These are phyloP conservation scores for Pandemis heparana DNA, from an alignment of 2,888 invertebrate species.

Conservation along the genomic window DNA sequence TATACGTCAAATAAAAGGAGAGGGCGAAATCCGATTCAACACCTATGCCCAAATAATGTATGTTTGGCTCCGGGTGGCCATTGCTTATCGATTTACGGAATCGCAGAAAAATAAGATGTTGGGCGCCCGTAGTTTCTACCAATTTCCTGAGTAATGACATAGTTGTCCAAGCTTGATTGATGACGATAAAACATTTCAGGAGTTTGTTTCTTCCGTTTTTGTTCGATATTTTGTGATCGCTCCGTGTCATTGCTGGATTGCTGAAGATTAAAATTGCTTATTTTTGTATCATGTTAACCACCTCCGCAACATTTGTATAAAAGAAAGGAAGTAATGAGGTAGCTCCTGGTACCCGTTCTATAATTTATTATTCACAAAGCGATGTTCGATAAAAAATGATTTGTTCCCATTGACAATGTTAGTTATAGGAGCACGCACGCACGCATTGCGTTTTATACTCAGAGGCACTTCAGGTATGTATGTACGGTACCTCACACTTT, in stretches of 20 bases:
- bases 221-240: neutral
- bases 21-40: constrained; percentile 6
- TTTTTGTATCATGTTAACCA: neutral
- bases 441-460: neutral
- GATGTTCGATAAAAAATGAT: neutral
- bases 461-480: no score
- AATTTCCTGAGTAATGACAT: constrained; percentile 26
- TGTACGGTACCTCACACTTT: no score
- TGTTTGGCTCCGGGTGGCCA: neutral
- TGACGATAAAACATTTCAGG: constrained; percentile 11
- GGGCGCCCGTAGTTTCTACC: constrained; percentile 19
- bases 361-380: neutral
- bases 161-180: constrained; percentile 33
- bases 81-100: constrained; percentile 23
- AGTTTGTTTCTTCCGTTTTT: neutral
- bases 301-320: neutral
- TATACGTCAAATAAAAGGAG: neutral
- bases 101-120: constrained; percentile 34
- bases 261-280: neutral
- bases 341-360: neutral
- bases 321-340: neutral
- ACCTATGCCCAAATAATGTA: constrained; percentile 8
- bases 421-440: neutral
- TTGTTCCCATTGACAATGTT: neutral
- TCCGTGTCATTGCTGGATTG: neutral